Evolutionary conservation across 2,797 vertebrate species (phyloP).

Genomic region (Manis crassicaudata): DNA sequence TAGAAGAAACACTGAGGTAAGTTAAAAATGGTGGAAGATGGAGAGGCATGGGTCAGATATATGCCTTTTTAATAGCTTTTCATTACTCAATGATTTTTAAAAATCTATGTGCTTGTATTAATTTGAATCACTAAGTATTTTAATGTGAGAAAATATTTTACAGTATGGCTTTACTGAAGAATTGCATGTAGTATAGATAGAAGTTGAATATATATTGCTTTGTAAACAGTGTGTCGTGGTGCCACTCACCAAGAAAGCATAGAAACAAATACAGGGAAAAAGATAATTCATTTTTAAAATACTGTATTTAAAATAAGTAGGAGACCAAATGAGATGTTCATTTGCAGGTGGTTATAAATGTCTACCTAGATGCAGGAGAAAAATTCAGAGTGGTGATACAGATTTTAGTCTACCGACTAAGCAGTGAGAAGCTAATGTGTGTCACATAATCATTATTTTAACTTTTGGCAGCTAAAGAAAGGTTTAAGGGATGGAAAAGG

Average conservation of each 20-base stretch:
- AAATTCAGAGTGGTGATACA: background rate
- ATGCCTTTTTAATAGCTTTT: background rate
- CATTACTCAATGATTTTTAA: background rate
- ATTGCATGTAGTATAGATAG: background rate
- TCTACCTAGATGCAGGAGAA: background rate
- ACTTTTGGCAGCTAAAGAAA: background rate
- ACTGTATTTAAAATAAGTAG: background rate
- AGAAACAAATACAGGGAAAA: background rate
- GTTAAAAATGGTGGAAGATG: background rate
- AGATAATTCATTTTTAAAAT: background rate
- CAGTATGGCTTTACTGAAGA: background rate
- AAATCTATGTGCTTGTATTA: background rate
- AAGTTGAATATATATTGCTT: background rate
- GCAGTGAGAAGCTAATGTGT: background rate
- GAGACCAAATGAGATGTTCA: background rate
- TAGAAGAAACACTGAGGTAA: background rate
- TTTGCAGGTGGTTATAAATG: background rate
- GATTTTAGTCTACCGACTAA: background rate
- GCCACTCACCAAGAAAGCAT: background rate
- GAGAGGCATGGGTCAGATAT: background rate
- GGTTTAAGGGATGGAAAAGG: background rate
- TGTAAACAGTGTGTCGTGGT: background rate
- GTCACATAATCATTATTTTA: background rate
- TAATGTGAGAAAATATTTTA: background rate
- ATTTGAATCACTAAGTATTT: slow-evolving; percentile 2